A percentile compares a stretch with the other conserved stretches of the same genome.
phyloP scores from a whole-genome alignment of 2,797 vertebrate genomes.

The Enteromius thamalakanensis region DNA sequence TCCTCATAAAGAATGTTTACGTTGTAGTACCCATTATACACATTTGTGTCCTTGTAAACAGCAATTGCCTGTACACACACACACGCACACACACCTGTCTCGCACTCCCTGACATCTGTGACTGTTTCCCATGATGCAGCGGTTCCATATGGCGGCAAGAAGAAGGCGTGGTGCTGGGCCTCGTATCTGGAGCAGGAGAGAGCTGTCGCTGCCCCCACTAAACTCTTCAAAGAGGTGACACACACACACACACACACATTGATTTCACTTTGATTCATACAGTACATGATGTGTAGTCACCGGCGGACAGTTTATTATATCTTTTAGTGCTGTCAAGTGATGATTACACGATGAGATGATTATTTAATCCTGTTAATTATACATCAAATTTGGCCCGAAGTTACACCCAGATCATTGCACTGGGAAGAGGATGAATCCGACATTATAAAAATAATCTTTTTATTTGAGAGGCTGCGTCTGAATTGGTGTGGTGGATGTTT shows the following conservation, averaged over 20 bases:
- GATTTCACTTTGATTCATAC: not conserved
- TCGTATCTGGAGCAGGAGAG: conserved; percentile 85
- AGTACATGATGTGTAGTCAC: not conserved
- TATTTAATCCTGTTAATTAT: not conserved
- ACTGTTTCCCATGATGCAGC: conserved; percentile 64
- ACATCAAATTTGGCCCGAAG: not conserved
- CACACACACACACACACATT: not conserved
- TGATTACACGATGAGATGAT: too few relatives aligned
- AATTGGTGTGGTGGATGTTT: not conserved
- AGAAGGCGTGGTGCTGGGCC: conserved; percentile 85
- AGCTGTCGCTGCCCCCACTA: conserved; percentile 78
- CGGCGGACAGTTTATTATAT: not conserved
- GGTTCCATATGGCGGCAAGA: conserved; percentile 79
- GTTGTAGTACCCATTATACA: too few relatives aligned
- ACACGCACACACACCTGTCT: not conserved
- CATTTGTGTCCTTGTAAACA: too few relatives aligned
- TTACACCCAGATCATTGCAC: not conserved
- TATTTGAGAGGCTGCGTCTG: not conserved
- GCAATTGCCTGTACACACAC: too few relatives aligned
- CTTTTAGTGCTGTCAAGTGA: not conserved
- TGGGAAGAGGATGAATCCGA: not conserved
- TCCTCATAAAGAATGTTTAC: too few relatives aligned
- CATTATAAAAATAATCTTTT: not conserved
- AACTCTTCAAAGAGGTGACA: conserved; percentile 86
- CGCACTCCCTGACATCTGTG: not conserved